phyloP scores from a whole-genome alignment of 2,797 vertebrate species.

The Hemitrygon akajei region DNA sequence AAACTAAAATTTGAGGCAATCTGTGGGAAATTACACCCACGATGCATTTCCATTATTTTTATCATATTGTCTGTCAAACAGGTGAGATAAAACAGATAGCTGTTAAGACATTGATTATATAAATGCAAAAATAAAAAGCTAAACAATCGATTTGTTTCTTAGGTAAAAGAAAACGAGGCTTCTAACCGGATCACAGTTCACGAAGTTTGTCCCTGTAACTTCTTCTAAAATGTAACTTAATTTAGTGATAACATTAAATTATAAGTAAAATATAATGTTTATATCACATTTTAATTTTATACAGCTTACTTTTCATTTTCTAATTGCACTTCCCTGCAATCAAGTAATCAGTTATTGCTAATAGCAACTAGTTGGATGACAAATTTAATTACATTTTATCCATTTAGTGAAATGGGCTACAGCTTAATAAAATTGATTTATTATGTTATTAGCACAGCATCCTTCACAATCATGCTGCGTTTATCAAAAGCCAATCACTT shows the following conservation, averaged over 20 bases:
- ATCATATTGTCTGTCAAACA: not conserved
- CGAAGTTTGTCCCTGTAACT: not conserved
- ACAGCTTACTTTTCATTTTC: not conserved
- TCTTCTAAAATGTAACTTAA: not conserved
- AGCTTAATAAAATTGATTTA: not conserved
- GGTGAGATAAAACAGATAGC: not conserved
- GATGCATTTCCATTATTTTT: not conserved
- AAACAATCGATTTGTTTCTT: not conserved
- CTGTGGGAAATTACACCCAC: not conserved
- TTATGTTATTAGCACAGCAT: not conserved
- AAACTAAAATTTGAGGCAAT: not conserved
- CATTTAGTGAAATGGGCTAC: not conserved
- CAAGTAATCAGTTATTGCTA: not conserved
- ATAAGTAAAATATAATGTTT: not conserved
- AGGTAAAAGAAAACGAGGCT: not conserved
- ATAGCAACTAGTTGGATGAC: not conserved
- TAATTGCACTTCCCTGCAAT: not conserved
- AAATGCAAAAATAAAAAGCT: not conserved
- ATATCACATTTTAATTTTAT: not conserved
- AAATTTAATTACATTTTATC: conserved; percentile 20
- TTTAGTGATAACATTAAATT: not conserved
- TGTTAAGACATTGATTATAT: not conserved
- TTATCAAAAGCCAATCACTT: not conserved
- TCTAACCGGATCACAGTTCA: not conserved
- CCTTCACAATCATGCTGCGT: not conserved